These are phyloP conservation scores for Pseudomyrmex dendroicus DNA, from an alignment of 1,140 invertebrate genomes.

Conservation along the genomic window DNA sequence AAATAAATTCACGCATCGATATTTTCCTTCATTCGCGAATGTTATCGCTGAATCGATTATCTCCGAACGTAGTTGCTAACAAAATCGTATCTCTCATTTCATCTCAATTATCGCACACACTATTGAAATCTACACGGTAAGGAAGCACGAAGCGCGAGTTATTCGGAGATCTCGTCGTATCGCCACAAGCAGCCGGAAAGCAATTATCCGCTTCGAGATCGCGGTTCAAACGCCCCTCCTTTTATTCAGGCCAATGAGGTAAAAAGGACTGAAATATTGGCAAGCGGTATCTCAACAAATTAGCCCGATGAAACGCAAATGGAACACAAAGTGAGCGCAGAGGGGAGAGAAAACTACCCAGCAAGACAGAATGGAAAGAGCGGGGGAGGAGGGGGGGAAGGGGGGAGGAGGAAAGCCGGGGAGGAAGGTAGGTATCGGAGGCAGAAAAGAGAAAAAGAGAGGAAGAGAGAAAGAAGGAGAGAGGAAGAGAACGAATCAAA, in stretches of 20 bases:
- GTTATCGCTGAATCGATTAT: conserved; percentile 17
- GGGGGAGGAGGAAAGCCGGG: conserved; percentile 41
- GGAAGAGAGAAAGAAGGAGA: conserved; percentile 56
- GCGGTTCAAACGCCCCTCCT: conserved; percentile 57
- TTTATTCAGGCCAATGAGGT: conserved; percentile 78
- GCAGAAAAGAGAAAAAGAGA: conserved; percentile 61
- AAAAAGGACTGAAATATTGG: conserved; percentile 84
- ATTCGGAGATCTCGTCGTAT: conserved; percentile 61
- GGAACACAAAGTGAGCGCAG: conserved; percentile 77
- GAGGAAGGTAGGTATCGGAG: conserved; percentile 61
- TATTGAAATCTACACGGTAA: conserved; percentile 37
- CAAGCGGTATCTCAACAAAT: conserved; percentile 86
- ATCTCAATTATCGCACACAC: conserved; percentile 53
- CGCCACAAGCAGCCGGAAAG: conserved; percentile 67
- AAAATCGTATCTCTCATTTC: conserved; percentile 58
- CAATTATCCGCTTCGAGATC: conserved; percentile 79
- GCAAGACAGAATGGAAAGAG: conserved; percentile 33
- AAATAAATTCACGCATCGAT: conserved; percentile 1
- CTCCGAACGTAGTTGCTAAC: background rate
- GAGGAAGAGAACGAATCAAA: conserved; percentile 78
- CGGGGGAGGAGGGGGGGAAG: conserved; percentile 30
- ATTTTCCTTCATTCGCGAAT: background rate
- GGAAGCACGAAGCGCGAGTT: conserved; percentile 31
- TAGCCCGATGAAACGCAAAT: conserved; percentile 84
- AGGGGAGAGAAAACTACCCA: conserved; percentile 30